Conservation (phyloP, 2,797 vertebrate genomes). For the Falco berigora region DNA sequence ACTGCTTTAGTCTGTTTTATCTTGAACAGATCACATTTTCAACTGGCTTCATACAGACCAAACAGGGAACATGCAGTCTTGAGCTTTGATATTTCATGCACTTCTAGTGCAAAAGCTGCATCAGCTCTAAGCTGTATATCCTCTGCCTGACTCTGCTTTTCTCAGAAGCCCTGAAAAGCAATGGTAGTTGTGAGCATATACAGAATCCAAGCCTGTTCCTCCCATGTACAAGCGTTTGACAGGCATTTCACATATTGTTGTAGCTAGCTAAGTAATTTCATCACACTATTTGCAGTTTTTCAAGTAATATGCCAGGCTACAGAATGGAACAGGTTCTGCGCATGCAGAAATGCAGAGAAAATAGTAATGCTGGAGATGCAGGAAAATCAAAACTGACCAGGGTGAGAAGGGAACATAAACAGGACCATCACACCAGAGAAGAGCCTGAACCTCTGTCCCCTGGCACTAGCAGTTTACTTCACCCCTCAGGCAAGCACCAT, state of each 20-base stretch:
- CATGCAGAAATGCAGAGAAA: background rate
- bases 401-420: background rate
- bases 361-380: background rate
- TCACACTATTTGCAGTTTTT: background rate
- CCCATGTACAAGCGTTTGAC: background rate
- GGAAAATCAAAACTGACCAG: background rate
- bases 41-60: background rate
- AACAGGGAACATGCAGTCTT: background rate
- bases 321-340: background rate
- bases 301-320: background rate
- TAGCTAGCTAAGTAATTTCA: slow-evolving; percentile 3
- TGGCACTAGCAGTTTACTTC: background rate
- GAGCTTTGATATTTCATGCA: background rate
- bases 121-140: background rate
- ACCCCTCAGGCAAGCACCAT: background rate
- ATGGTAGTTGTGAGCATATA: background rate
- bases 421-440: background rate
- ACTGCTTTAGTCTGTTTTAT: background rate
- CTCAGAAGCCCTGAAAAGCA: background rate
- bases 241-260: background rate
- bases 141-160: background rate
- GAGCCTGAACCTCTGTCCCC: background rate
- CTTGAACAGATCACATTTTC: background rate
- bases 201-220: background rate
- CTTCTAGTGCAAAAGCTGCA: background rate